Conservation (phyloP, 2,888 invertebrate genomes). For the Operophtera brumata region DNA sequence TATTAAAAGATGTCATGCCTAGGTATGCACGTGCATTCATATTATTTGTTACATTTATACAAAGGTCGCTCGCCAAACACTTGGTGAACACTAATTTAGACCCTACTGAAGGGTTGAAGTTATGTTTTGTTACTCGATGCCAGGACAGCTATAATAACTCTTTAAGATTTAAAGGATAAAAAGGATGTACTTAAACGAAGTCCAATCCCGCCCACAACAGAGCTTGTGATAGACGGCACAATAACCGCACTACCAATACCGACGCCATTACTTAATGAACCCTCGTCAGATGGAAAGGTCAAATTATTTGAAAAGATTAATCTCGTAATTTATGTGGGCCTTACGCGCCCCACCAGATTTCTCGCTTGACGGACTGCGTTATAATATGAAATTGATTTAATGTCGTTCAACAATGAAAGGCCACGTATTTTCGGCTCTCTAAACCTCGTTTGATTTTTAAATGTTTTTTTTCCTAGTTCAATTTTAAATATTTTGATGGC, state of each 20-base stretch:
- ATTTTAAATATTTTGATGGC: constrained; percentile 46
- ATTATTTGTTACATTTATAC: constrained; percentile 22
- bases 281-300: constrained; percentile 80
- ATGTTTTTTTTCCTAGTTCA: constrained; percentile 30
- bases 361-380: constrained; percentile 62
- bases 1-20: constrained; percentile 75
- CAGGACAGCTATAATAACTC: constrained; percentile 23
- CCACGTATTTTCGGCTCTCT: constrained; percentile 26
- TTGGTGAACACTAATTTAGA: constrained; percentile 10
- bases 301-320: constrained; percentile 81
- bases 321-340: constrained; percentile 77
- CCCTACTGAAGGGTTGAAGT: background rate
- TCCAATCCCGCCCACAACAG: constrained; percentile 61
- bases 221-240: constrained; percentile 77
- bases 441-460: constrained; percentile 33
- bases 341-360: constrained; percentile 68
- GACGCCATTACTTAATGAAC: constrained; percentile 79
- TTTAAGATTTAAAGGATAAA: constrained; percentile 35
- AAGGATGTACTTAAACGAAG: constrained; percentile 39
- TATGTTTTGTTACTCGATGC: background rate
- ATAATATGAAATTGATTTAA: constrained; percentile 67
- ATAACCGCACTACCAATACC: constrained; percentile 75
- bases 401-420: constrained; percentile 42
- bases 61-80: constrained; percentile 14
- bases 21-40: constrained; percentile 54